phyloP scores from a whole-genome alignment of 2,888 invertebrate genomes.

The Acanthosepion lycidas region DNA sequence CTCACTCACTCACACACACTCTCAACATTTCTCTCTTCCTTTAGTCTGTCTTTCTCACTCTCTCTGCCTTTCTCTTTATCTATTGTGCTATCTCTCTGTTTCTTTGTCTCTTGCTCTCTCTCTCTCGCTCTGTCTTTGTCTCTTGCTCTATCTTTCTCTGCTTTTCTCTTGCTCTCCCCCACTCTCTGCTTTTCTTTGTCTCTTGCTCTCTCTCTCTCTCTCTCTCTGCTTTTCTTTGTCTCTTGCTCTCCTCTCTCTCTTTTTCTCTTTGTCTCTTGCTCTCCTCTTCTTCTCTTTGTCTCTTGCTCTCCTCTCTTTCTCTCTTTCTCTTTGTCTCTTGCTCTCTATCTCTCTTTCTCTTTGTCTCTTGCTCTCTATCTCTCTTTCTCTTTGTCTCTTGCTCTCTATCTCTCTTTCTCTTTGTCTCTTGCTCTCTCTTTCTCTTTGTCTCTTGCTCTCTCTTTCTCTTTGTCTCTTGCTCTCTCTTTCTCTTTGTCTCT shows the following conservation, averaged over 20 bases:
- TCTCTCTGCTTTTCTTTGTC: background rate
- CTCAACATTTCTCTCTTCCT: no score
- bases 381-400: background rate
- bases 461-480: background rate
- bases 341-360: background rate
- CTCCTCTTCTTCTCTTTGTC: background rate
- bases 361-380: background rate
- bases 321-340: background rate
- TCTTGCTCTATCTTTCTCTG: no score
- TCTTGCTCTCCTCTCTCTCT: no score
- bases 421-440: background rate
- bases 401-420: background rate
- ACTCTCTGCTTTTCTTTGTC: no score
- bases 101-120: no score
- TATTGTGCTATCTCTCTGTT: no score
- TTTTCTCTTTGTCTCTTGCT: background rate
- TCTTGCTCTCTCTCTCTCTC: background rate
- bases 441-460: background rate
- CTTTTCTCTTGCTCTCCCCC: background rate
- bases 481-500: background rate
- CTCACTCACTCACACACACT: no score
- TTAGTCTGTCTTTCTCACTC: background rate
- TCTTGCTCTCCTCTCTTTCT: background rate
- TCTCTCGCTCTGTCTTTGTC: rapidly evolving
- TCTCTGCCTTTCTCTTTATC: background rate